Base-by-base conservation (phyloP, 1,140 invertebrate species). In the Drosophila miranda region DNA sequence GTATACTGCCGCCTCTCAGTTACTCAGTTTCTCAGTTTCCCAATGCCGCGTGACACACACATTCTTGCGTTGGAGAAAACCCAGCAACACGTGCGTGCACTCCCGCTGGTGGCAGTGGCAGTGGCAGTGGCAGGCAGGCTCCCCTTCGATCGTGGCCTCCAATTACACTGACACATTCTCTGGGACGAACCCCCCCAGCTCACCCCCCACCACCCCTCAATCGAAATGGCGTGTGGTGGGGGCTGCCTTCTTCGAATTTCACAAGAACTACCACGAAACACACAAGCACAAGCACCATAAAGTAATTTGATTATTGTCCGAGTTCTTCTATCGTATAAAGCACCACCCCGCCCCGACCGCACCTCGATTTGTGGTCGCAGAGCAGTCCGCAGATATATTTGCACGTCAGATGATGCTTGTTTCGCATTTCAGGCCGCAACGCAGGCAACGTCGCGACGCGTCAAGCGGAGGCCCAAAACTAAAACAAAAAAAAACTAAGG, bases 341-440 rank as follows among this genome's bases (percentile, higher is more conserved):
- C 16, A 16, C 16, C 16, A 16, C 16, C 16, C 16, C 16, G 16
- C 16, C 16, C 16, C 16, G 16, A 16, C 16, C 16, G 1, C 30
- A 34, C 30, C 30, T 38, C 3, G 34, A 5, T 13, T 38, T 38
- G 34, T 13, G 34, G 41, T 63, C 43, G 56, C 78, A 78, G 51
- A 81, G 63, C n/a, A 86, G 68, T 44, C 81, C 69, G 82, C 82
- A 87, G 81, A 86, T 70, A 81, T 75, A 81, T 67, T 82, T 21
- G 74, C 82, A 87, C 69, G 74, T 78, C 58, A 61, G 46, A 53
- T 51, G 46, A 53, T 51, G 67, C 75, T 71, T 77, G 48, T 56
- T 55, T 71, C 81, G 81, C 81, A 86, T 86, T 77, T 75, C 44
- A 44, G 34, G 34, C 5, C 34, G 34, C 34, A 38, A 38, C 34